A percentile compares a stretch with the other conserved stretches of the same genome.
phyloP scores from a whole-genome alignment of 2,797 vertebrate genomes.

The Rhinella marina region DNA sequence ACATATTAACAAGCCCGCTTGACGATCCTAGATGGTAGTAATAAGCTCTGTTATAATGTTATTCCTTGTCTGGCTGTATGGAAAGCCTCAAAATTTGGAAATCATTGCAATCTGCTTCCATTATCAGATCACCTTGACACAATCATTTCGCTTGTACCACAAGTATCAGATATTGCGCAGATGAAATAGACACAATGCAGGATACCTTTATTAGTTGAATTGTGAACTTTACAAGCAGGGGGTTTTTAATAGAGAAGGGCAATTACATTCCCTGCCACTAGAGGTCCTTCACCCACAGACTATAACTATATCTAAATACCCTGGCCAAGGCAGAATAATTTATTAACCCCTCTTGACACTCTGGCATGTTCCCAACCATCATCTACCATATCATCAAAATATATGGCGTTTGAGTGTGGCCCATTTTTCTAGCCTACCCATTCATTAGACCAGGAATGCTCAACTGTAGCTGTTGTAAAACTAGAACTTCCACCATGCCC shows the following conservation, averaged over 20 bases:
- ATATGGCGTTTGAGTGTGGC: no score
- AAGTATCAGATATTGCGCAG: neutral
- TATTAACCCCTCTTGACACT: neutral
- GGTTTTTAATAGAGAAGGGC: neutral
- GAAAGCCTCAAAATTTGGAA: conserved; percentile 38
- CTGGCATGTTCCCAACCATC: no score
- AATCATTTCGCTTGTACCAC: neutral
- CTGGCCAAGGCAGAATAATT: neutral
- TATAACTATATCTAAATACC: neutral
- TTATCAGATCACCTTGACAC: conserved; percentile 13
- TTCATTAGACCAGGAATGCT: no score
- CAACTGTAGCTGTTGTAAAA: no score
- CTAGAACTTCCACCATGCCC: no score
- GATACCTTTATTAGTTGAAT: neutral
- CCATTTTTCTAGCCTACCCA: no score
- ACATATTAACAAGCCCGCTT: conserved; percentile 55
- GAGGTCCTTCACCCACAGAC: neutral
- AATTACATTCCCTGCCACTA: neutral
- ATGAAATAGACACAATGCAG: neutral
- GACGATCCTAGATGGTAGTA: conserved; percentile 25
- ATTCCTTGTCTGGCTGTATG: conserved; percentile 44
- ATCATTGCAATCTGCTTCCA: conserved; percentile 32
- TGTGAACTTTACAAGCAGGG: neutral
- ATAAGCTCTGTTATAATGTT: conserved; percentile 51
- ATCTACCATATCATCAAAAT: no score